Percentiles rank a stretch among this genome's conserved stretches.
Conservation (phyloP, 30 jellyfish, hydroid and myxozoan species). For the Catostylus mosaicus region DNA sequence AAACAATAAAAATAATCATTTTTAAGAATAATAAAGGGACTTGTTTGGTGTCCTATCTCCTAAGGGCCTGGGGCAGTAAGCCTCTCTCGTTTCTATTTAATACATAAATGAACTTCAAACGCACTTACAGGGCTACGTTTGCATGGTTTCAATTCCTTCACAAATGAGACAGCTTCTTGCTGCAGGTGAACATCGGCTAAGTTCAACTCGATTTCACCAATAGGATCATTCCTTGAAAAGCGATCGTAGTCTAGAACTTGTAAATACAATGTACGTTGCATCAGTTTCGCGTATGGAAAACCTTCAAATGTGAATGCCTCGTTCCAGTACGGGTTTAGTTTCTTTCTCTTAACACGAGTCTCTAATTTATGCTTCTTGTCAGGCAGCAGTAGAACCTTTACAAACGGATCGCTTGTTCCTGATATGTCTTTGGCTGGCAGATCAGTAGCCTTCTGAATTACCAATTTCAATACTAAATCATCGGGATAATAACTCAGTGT, state of each 20-base stretch:
- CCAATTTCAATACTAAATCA: conserved; percentile 63
- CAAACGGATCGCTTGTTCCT: conserved; percentile 96
- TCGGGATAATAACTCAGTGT: conserved; percentile 56
- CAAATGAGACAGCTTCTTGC: conserved; percentile 84
- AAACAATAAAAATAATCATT: too few relatives aligned
- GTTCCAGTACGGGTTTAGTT: conserved; percentile 85
- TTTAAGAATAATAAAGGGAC: too few relatives aligned
- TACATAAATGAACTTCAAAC: background rate
- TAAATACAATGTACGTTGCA: conserved; percentile 76
- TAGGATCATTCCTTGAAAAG: conserved; percentile 90
- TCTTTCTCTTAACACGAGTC: conserved; percentile 87
- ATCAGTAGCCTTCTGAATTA: conserved; percentile 73
- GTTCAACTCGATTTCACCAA: conserved; percentile 81
- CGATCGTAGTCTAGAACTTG: conserved; percentile 95
- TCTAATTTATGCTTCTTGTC: conserved; percentile 89
- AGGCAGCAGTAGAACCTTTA: conserved; percentile 81
- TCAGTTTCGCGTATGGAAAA: conserved; percentile 75
- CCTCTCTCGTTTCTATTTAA: background rate
- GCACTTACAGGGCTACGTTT: conserved; percentile 78
- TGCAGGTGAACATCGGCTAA: conserved; percentile 67
- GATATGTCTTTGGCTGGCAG: conserved; percentile 84
- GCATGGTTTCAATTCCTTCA: conserved; percentile 78
- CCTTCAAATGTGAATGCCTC: conserved; percentile 92
- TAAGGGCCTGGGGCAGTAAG: too few relatives aligned
- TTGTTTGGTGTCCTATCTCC: too few relatives aligned